phyloP scores from a whole-genome alignment of 2,113 vertebrate species.

The Anas platyrhynchos region DNA sequence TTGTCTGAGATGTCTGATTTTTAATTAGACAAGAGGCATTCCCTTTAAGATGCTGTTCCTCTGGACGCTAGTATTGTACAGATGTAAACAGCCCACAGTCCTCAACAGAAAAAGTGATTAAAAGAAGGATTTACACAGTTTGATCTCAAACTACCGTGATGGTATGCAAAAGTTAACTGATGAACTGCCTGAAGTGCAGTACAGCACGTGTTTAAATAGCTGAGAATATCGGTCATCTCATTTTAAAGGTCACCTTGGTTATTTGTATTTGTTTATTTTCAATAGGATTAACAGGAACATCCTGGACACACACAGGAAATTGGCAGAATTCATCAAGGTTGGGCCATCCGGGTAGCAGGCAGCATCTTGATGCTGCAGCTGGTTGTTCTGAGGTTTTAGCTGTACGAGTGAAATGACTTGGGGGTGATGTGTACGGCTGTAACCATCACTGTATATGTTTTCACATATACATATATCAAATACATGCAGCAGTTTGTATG shows the following conservation, averaged over 20 bases:
- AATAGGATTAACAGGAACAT: neutral
- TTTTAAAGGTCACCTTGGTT: neutral
- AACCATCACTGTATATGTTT: neutral
- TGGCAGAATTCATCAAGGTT: neutral
- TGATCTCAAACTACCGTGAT: neutral
- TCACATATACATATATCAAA: neutral
- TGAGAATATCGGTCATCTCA: neutral
- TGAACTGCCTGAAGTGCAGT: conserved; percentile 17
- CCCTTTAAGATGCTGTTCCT: conserved; percentile 1
- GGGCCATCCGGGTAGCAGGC: fast-evolving
- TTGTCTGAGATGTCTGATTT: conserved; percentile 68
- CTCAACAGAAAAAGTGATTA: neutral
- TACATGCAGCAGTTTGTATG: neutral
- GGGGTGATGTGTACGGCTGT: neutral
- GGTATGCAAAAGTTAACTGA: neutral
- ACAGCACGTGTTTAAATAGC: neutral
- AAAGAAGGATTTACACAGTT: conserved; percentile 28
- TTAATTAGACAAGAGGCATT: conserved; percentile 19
- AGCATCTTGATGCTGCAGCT: neutral
- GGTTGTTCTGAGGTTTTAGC: neutral
- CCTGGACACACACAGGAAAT: neutral
- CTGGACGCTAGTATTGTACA: neutral
- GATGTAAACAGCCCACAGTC: neutral
- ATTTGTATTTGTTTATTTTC: neutral
- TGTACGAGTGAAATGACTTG: neutral